Evolutionary conservation across 2,797 vertebrate species (phyloP).

Genomic region (Etheostoma nigrum): DNA sequence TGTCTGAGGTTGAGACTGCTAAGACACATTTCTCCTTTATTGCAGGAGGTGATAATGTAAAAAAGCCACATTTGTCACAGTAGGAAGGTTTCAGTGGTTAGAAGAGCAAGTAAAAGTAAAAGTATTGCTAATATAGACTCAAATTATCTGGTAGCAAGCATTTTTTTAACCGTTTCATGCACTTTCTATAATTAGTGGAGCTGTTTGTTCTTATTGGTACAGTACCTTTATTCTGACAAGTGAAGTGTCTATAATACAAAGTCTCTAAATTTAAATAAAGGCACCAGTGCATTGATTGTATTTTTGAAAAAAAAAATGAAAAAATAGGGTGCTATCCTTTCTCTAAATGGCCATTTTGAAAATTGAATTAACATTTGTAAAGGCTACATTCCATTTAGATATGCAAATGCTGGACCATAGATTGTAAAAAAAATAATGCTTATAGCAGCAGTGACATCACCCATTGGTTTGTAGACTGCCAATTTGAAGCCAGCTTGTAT

Average conservation of each 20-base stretch:
- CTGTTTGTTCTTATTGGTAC: slow-evolving; percentile 5
- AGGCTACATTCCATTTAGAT: neutral
- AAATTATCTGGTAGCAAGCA: slow-evolving; percentile 4
- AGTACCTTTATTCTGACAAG: slow-evolving; percentile 21
- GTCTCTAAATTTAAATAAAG: neutral
- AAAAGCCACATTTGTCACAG: slow-evolving; percentile 52
- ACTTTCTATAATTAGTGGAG: slow-evolving; percentile 20
- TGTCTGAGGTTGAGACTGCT: slow-evolving; percentile 36
- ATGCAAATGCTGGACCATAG: neutral
- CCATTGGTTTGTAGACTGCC: too few species aligned
- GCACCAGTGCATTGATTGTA: neutral
- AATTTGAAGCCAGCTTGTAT: too few species aligned
- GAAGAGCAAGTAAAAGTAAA: neutral
- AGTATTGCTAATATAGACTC: slow-evolving; percentile 22
- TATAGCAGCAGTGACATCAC: too few species aligned
- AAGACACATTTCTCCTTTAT: slow-evolving; percentile 53
- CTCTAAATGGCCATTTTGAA: neutral
- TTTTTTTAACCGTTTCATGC: slow-evolving; percentile 3
- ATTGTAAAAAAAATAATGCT: too few species aligned
- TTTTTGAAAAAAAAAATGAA: too few species aligned
- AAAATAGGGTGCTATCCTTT: neutral
- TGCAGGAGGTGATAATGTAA: slow-evolving; percentile 28
- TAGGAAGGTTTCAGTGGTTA: slow-evolving; percentile 14
- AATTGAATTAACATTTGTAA: neutral
- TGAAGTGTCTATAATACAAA: neutral